phyloP scores from a whole-genome alignment of 2,888 invertebrate species.

The Dasypolia templi region DNA sequence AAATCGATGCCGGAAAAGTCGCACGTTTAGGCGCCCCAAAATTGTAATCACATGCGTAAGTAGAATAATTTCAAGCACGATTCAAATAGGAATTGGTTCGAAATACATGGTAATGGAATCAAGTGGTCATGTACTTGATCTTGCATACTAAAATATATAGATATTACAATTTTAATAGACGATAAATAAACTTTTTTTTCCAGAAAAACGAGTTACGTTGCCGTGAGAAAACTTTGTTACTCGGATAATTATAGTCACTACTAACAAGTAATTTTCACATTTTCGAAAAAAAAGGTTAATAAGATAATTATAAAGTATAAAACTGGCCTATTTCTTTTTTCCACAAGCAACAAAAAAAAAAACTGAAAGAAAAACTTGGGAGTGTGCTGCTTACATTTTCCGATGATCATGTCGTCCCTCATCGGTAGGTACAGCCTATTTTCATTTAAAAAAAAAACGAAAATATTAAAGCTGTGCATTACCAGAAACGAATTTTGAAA shows the following conservation, averaged over 20 bases:
- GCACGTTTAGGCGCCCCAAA: slow-evolving; percentile 55
- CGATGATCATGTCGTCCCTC: not conserved
- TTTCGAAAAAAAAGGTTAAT: not conserved
- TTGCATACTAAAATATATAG: slow-evolving; percentile 18
- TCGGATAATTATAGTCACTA: not conserved
- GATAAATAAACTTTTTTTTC: not conserved
- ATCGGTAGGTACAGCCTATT: not conserved
- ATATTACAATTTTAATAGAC: slow-evolving; percentile 16
- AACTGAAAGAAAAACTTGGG: not conserved
- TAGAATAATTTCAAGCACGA: slow-evolving; percentile 20
- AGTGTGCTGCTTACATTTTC: slow-evolving; percentile 5
- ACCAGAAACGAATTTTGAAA: not conserved
- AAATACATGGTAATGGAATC: slow-evolving; percentile 38
- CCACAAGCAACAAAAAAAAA: not conserved
- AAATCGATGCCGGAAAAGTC: slow-evolving; percentile 20
- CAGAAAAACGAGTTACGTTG: not conserved
- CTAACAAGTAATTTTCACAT: too few relatives aligned
- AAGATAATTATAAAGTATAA: not conserved
- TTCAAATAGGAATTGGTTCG: slow-evolving; percentile 9
- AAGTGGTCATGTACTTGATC: slow-evolving; percentile 32
- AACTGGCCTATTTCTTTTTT: not conserved
- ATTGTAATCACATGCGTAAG: slow-evolving; percentile 32
- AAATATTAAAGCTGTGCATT: not conserved
- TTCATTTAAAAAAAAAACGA: too few relatives aligned
- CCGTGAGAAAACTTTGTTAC: not conserved